Evolutionary conservation across 2,888 invertebrate genomes (phyloP), one percentile per base, ranked within the genome.

Genomic region (Microchrysa polita): DNA sequence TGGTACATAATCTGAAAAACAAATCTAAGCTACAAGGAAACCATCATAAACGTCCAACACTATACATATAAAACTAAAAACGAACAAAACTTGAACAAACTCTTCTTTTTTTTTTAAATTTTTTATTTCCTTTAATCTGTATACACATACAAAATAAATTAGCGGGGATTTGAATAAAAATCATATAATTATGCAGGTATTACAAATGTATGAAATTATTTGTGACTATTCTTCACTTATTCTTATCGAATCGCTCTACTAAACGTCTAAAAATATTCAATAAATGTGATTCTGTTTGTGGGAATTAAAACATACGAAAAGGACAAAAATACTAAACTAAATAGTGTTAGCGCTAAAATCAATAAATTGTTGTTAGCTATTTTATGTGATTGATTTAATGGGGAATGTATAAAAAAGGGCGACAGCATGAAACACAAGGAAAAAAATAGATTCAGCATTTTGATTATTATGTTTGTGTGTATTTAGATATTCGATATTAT

Each of bases 61-160:
- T 34, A 34, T n/a, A n/a, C n/a, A n/a, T n/a, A n/a, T n/a, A n/a
- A n/a, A 34, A 34, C 27, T 34, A 34, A 34, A 34, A 34, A 34
- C 27, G 27, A 34, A 34, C 27, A 34, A 34, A 48, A 48, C 4
- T 48, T 12, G 2, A 48, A 48, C 48, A 48, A 48, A 48, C 16
- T 48, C 16, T 5, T n/a, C 2, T 44, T 20, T 65, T 65, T 65
- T n/a, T n/a, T n/a, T n/a, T n/a, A n/a, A n/a, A 34, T 34, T 65
- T 42, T 10, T 44, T 22, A 65, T 48, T 7, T 65, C 48, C 65
- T 65, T 65, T 65, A 65, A 65, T 65, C 14, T 18, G 16, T 10
- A 20, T 65, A 65, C 65, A 48, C 44, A 65, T 65, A 65, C 65
- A 65, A 65, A 65, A 65, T 65, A 44, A 65, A 65, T 65, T 65